Evolutionary conservation across 2,797 vertebrate species (phyloP), one percentile per base, ranked within the genome.

Genomic region (Lutjanus campechanus): DNA sequence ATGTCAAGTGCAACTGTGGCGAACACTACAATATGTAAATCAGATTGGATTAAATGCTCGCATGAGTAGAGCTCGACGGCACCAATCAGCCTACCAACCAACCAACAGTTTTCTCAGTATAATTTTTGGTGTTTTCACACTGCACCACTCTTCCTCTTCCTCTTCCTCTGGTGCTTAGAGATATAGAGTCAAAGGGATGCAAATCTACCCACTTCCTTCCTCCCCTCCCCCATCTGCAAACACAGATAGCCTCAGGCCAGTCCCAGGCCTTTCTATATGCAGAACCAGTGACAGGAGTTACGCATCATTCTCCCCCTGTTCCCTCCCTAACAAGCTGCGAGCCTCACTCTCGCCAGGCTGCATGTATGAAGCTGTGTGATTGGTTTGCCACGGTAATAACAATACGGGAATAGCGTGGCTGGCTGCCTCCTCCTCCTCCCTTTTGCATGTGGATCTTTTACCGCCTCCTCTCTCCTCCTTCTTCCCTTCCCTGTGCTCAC

Each of bases 131-230:
- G 68, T 86, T 86, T 85, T 85, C 85, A 86, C 83, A 67, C 76
- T 74, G 50, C 74, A 51, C 63, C 55, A 13, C 20, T 51, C 71
- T 61, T 73, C 69, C 46, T 66, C 63, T 51, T 77, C 76, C 65
- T 86, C 82, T 88, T 88, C 84, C 90, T 87, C 89, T 91, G 92
- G 77, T 91, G 82, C 90, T 89, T 44, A 80, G 87, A 93, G 92
- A 93, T 93, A 93, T 74, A 84, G 80, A 91, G 93, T 93, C 93
- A 95, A 93, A 95, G 91, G 92, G 91, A 95, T 95, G 93, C 93
- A 94, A 94, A 94, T 93, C 85, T 92, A 76, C 81, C 87, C 85
- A 89, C 89, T 92, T 91, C 92, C 91, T 92, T 91, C 88, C 82
- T 86, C 85, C 91, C 89, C 64, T 87, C 90, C 89, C 90, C 91